Conservation (phyloP, 2,113 vertebrate genomes). For the Ophthalmolycus amberensis region DNA sequence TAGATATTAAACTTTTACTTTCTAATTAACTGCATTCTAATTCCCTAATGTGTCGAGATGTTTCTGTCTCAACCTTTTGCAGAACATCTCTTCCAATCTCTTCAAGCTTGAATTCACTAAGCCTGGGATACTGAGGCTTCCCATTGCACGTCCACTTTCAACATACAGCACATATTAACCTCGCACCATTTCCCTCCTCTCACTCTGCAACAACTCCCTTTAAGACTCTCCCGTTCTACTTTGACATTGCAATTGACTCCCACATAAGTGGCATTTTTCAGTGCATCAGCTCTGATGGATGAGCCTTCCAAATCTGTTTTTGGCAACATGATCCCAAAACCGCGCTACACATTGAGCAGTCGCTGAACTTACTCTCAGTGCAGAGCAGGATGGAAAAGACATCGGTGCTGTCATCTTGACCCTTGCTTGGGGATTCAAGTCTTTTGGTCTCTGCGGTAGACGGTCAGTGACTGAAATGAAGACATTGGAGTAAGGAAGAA, state of each 20-base stretch:
- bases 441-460: not conserved
- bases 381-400: not conserved
- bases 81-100: not conserved
- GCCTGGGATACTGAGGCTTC: not conserved
- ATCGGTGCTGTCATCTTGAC: not conserved
- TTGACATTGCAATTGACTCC: conserved; percentile 15
- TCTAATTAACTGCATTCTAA: not conserved
- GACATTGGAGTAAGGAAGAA: not conserved
- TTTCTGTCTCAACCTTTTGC: not conserved
- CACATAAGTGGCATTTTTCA: conserved; percentile 3
- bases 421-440: not conserved
- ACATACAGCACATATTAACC: not conserved
- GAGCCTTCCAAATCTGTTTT: conserved; percentile 2
- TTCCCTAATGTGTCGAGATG: not conserved
- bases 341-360: not conserved
- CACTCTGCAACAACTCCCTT: not conserved
- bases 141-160: not conserved
- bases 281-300: conserved; percentile 9
- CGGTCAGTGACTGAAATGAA: conserved; percentile 7
- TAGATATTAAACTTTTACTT: not conserved
- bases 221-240: not conserved
- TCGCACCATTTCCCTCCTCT: not conserved
- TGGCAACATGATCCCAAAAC: not conserved
- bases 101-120: not conserved
- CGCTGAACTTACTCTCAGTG: not conserved